Conservation (phyloP, 2,113 vertebrate species). For the Pterocles orientalis region DNA sequence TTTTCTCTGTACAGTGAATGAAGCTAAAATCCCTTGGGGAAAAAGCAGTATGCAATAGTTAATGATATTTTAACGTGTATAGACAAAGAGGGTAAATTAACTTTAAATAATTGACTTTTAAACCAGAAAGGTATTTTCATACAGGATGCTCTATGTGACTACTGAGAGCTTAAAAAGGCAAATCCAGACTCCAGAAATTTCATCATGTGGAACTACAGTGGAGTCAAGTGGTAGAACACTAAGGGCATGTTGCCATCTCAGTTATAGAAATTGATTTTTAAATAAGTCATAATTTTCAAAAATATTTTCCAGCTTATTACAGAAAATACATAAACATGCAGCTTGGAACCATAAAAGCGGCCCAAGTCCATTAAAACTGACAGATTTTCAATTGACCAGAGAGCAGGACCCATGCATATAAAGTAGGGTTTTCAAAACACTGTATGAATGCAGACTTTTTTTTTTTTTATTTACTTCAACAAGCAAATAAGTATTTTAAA, state of each 20-base stretch:
- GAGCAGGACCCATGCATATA: neutral
- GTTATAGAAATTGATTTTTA: slow-evolving; percentile 31
- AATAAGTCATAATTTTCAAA: slow-evolving; percentile 13
- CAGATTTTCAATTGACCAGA: neutral
- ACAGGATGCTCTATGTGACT: neutral
- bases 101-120: neutral
- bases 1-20: neutral
- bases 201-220: neutral
- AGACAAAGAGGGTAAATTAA: neutral
- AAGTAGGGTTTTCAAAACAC: neutral
- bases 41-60: neutral
- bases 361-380: slow-evolving; percentile 16
- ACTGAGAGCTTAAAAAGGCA: neutral
- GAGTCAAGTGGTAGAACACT: neutral
- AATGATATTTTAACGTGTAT: neutral
- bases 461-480: neutral
- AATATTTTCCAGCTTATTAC: slow-evolving; percentile 2
- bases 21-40: neutral
- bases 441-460: neutral
- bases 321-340: slow-evolving; percentile 40
- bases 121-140: neutral
- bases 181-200: neutral
- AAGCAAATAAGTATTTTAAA: neutral
- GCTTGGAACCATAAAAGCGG: neutral
- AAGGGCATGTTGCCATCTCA: neutral